Evolutionary conservation across 2,888 invertebrate species (phyloP), one percentile per base, ranked within the genome.

Genomic region (Eupithecia pulchellata): DNA sequence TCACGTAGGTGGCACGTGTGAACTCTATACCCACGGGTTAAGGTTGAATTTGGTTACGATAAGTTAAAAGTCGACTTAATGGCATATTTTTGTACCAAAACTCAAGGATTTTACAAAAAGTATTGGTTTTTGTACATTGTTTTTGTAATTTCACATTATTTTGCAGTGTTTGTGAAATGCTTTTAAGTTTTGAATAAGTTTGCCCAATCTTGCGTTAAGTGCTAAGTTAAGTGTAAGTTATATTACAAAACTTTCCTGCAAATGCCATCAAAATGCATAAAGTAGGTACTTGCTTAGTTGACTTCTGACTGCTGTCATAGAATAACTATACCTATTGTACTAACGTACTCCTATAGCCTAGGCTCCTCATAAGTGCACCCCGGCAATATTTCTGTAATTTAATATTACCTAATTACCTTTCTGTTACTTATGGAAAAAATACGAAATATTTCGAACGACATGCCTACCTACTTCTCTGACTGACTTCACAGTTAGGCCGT

Each of bases 11-110:
- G 34, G n/a, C 55, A 27, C 57, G 32, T 62, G 57, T 65, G 20
- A 64, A 70, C 63, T 66, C 68, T 75, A 75, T 64, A 52, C 47
- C 66, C 47, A 69, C 27, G 72, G 34, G n/a, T 4, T 39, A 72
- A 65, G 69, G 36, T 67, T 52, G 11, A 8, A 36, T 36, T 14
- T 42, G n/a, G n/a, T 17, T 2, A 4, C 6, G 58, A 60, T 60
- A 25, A 11, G 52, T 25, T 52, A 25, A 52, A 25, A 13, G 20
- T 25, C 11, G 11, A 42, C n/a, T 25, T 25, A 20, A 42, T 17
- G 29, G 57, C 29, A 57, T 29, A 17, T 57, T 27, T 57, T 57
- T 57, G 17, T 58, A 47, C 47, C 9, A 20, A 47, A 47, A 42
- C n/a, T 2, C n/a, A n/a, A 42, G 8, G 42, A 39, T 39, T 39